Evolutionary conservation across 1,140 invertebrate species (phyloP).

Genomic region (Diabrotica virgifera): DNA sequence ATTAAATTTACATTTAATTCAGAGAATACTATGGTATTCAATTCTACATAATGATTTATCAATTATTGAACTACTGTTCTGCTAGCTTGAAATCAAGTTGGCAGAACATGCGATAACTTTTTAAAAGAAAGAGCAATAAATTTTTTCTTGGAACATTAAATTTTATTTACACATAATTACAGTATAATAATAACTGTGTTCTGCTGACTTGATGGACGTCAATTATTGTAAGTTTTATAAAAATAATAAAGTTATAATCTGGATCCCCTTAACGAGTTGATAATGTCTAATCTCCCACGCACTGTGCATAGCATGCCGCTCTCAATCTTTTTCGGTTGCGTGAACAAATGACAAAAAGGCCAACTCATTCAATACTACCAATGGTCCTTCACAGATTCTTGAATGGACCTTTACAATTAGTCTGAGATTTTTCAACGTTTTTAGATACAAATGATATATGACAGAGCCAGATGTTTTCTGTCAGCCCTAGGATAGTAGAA

Average conservation of each 20-base stretch:
- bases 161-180: too few relatives aligned
- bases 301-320: neutral
- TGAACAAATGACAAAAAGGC: slow-evolving; percentile 27
- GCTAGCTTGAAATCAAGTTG: too few relatives aligned
- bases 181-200: too few relatives aligned
- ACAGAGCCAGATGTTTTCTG: slow-evolving; percentile 23
- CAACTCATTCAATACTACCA: slow-evolving; percentile 25
- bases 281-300: slow-evolving; percentile 11
- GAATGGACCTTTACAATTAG: slow-evolving; percentile 37
- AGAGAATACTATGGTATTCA: too few relatives aligned
- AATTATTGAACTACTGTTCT: too few relatives aligned
- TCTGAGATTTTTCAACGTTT: slow-evolving; percentile 43
- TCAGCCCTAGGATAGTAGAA: slow-evolving; percentile 8
- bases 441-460: slow-evolving; percentile 37
- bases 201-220: too few relatives aligned
- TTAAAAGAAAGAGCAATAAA: too few relatives aligned
- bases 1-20: too few relatives aligned
- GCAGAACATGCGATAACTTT: too few relatives aligned
- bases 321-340: slow-evolving; percentile 22
- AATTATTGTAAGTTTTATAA: too few relatives aligned
- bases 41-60: too few relatives aligned
- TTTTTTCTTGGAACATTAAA: too few relatives aligned
- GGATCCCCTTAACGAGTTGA: slow-evolving; percentile 9
- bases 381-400: slow-evolving; percentile 15
- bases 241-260: neutral